phyloP scores from a whole-genome alignment of 2,888 invertebrate species.

The Ornithoptera alexandrae region DNA sequence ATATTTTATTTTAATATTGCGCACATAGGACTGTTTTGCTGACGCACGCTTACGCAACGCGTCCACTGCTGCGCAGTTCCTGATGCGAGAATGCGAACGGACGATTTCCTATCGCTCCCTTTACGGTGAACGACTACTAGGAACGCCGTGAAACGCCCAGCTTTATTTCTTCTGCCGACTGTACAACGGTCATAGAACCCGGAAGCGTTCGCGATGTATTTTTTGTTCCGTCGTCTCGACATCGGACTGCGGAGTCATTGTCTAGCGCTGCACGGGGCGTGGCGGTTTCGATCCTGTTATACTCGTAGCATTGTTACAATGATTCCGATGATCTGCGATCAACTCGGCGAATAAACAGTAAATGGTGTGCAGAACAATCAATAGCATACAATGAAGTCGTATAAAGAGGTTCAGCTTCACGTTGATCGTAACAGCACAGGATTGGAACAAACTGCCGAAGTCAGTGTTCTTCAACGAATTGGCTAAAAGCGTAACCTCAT shows the following conservation, averaged over 20 bases:
- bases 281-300: not conserved
- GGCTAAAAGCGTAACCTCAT: no score
- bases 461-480: no score
- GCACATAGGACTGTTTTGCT: not conserved
- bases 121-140: slow-evolving; percentile 23
- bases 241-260: slow-evolving; percentile 3
- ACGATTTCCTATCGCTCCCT: slow-evolving; percentile 12
- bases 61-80: slow-evolving; percentile 8
- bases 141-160: not conserved
- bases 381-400: no score
- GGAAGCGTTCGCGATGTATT: slow-evolving; percentile 11
- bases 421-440: no score
- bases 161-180: slow-evolving; percentile 1
- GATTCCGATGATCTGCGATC: no score
- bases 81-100: slow-evolving; percentile 11
- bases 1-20: no score
- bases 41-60: slow-evolving; percentile 20
- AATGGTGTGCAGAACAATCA: no score
- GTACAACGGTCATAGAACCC: slow-evolving; percentile 22
- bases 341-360: no score
- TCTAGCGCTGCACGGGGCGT: not conserved
- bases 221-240: slow-evolving; percentile 4
- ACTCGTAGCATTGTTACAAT: no score
- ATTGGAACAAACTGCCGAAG: no score
- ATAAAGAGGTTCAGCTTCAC: no score